phyloP scores from a whole-genome alignment of 2,888 invertebrate genomes.

The Xanthia togata region DNA sequence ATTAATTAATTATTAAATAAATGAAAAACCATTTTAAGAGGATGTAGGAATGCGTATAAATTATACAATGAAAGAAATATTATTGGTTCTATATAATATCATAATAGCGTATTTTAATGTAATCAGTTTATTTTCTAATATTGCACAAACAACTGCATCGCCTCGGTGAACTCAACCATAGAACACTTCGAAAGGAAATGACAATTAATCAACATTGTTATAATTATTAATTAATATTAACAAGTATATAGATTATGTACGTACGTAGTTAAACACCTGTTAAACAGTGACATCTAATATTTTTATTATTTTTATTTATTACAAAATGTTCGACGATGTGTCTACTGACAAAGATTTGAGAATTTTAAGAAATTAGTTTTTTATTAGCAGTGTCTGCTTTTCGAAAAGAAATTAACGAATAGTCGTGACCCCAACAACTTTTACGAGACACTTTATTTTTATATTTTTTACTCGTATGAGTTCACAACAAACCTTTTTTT shows the following conservation, averaged over 20 bases:
- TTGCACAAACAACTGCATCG: slow-evolving; percentile 39
- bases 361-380: not conserved
- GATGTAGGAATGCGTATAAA: not conserved
- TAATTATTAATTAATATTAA: slow-evolving; percentile 88
- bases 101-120: slow-evolving; percentile 10
- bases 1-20: not conserved
- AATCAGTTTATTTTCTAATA: slow-evolving; percentile 29
- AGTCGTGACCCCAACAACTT: not conserved
- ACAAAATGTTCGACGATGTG: slow-evolving; percentile 79
- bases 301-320: slow-evolving; percentile 83
- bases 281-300: slow-evolving; percentile 90
- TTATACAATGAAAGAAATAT: not conserved
- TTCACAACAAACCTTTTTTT: not conserved
- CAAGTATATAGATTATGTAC: slow-evolving; percentile 89
- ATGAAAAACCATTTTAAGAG: not conserved
- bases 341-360: slow-evolving; percentile 57
- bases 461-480: not conserved
- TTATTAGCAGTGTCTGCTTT: not conserved
- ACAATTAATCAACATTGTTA: slow-evolving; percentile 87
- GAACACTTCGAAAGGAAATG: slow-evolving; percentile 72
- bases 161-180: slow-evolving; percentile 62
- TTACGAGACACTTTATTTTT: not conserved
- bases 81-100: not conserved
- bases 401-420: not conserved
- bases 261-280: slow-evolving; percentile 88